Base-by-base conservation (phyloP, 35 echinoderm and acorn worm species). In the Heliocidaris erythrogramma region DNA sequence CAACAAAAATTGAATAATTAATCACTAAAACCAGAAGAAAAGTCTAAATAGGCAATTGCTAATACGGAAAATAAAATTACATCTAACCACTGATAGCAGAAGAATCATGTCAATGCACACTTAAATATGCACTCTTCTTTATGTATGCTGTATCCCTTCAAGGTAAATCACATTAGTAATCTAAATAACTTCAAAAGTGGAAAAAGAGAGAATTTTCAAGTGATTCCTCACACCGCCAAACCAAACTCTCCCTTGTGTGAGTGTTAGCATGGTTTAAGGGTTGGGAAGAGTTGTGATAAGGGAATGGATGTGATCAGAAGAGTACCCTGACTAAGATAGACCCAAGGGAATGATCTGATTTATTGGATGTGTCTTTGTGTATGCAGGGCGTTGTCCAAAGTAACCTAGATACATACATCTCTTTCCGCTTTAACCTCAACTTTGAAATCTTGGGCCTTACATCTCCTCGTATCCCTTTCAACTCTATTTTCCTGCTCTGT, bases 291-390 rank as follows among this genome's bases (percentile, higher is more conserved):
- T 78, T 24, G 7, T 14, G 65, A 78, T 24, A 27, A 78, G 21
- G 27, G 21, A n/a, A 78, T 78, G 65, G 17, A 78, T 78, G 65
- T 5, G 65, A 78, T 78, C 21, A 78, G 27, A 24, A 78, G 27
- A 27, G 27, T n/a, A 78, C 21, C 61, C 65, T 27, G 27, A 78
- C 21, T 78, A 42, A 84, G 65, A 84, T 35, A 4, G 31, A 48
- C 87, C 87, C 47, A 48, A 42, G 87, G 87, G 87, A 89, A 24
- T 32, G 2, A 32, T 16, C 47, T 89, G 87, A 89, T 47, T 89
- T 89, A 89, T 89, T 89, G 29, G 87, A 89, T 89, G 31, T 89
- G 87, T 42, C 65, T 89, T 48, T 89, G 87, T 89, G 87, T 89
- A 89, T 89, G 31, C 87, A 89, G 87, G 87, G 87, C 87, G 42